These are phyloP conservation scores for Iphiclides podalirius DNA, from an alignment of 2,888 invertebrate species.

Conservation along the genomic window DNA sequence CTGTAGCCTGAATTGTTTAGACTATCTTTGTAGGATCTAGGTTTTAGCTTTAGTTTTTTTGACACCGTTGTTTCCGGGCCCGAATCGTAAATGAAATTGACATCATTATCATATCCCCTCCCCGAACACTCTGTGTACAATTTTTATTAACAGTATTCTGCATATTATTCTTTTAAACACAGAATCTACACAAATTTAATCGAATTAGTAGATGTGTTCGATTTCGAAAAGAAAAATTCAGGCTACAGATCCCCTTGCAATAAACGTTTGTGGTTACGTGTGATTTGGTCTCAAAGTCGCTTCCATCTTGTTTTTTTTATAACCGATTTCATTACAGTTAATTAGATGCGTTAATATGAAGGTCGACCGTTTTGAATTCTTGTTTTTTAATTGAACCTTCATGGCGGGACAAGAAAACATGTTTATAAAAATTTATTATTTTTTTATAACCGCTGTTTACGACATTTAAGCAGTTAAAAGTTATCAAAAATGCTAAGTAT, in stretches of 20 bases:
- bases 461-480: constrained; percentile 1
- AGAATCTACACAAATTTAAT: no score
- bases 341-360: neutral
- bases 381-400: neutral
- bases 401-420: neutral
- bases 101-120: no score
- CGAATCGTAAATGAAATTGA: no score
- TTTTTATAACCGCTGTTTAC: constrained; percentile 17
- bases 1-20: neutral
- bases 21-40: no score
- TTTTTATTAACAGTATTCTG: no score
- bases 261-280: constrained; percentile 11
- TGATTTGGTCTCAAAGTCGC: constrained; percentile 14
- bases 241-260: neutral
- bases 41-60: no score
- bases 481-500: neutral
- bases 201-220: no score
- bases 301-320: constrained; percentile 19
- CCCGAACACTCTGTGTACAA: no score
- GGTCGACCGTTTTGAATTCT: neutral
- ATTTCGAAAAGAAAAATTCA: neutral
- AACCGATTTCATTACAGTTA: neutral
- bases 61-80: no score
- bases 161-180: no score
- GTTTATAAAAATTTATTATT: constrained; percentile 1